Percentiles rank a stretch among this genome's conserved stretches.
Conservation (phyloP, 2,888 invertebrate genomes). For the Carcina quercana region DNA sequence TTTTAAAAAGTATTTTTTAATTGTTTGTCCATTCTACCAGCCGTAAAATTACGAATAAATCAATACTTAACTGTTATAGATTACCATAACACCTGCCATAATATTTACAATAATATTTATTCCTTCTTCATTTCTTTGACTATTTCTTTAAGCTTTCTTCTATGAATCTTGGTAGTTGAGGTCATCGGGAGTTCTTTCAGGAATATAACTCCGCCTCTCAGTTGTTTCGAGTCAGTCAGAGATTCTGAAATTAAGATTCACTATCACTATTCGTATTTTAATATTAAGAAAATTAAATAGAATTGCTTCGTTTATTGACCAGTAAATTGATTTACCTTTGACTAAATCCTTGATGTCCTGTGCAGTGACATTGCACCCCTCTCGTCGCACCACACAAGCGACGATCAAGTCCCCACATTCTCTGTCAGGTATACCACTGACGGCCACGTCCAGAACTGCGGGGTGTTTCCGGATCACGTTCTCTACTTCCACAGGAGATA, state of each 20-base stretch:
- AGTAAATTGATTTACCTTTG: too few relatives aligned
- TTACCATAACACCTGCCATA: background rate
- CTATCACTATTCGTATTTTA: too few relatives aligned
- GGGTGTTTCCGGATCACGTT: constrained; percentile 35
- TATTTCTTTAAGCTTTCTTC: constrained; percentile 28
- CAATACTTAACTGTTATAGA: background rate
- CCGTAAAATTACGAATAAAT: too few relatives aligned
- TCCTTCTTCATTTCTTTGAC: constrained; percentile 18
- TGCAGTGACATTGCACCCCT: constrained; percentile 25
- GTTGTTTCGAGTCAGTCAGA: constrained; percentile 41
- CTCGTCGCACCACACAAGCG: constrained; percentile 31
- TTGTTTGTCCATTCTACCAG: too few relatives aligned
- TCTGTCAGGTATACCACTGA: constrained; percentile 30
- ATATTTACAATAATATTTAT: constrained; percentile 3
- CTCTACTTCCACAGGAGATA: constrained; percentile 44
- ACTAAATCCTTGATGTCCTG: constrained; percentile 37
- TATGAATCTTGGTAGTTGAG: constrained; percentile 35
- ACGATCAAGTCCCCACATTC: constrained; percentile 38
- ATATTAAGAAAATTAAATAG: too few relatives aligned
- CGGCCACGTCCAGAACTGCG: constrained; percentile 35
- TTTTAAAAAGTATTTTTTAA: too few relatives aligned
- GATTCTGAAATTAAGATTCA: constrained; percentile 39
- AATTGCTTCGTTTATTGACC: too few relatives aligned
- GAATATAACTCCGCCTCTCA: constrained; percentile 47
- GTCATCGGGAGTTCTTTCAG: constrained; percentile 37